These are phyloP conservation scores for Aphelenchoides besseyi DNA, from an alignment of 1,140 invertebrate species.

Conservation along the genomic window DNA sequence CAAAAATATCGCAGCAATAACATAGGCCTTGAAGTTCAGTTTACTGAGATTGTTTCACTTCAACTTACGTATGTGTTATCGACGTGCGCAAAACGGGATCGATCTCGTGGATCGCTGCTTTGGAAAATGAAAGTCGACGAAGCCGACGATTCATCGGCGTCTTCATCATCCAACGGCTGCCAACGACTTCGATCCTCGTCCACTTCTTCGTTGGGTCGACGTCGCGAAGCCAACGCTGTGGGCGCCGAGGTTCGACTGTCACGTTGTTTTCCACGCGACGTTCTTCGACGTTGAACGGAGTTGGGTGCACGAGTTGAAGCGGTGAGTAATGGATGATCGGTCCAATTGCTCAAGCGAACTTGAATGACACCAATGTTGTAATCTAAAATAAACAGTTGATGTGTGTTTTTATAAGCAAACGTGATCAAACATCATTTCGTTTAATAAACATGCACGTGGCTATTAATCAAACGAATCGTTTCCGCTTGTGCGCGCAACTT, in stretches of 20 bases:
- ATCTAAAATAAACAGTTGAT: conserved; percentile 4
- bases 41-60: background rate
- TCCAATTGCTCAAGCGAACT: conserved; percentile 9
- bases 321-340: conserved; percentile 2
- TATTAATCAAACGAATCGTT: too few relatives aligned
- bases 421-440: background rate
- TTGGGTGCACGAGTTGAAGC: background rate
- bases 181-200: background rate
- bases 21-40: conserved; percentile 1
- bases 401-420: background rate
- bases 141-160: background rate
- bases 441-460: too few relatives aligned
- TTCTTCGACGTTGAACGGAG: background rate
- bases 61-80: background rate
- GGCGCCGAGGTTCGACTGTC: background rate
- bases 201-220: background rate
- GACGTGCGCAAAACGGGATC: background rate
- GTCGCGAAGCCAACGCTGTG: background rate
- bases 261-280: background rate
- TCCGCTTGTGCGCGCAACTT: too few relatives aligned
- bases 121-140: background rate
- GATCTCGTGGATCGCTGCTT: background rate
- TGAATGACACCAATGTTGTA: conserved; percentile 18
- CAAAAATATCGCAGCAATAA: background rate
- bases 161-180: background rate